Base-by-base conservation (phyloP, 2,113 vertebrate species). In the Anoura caudifer region DNA sequence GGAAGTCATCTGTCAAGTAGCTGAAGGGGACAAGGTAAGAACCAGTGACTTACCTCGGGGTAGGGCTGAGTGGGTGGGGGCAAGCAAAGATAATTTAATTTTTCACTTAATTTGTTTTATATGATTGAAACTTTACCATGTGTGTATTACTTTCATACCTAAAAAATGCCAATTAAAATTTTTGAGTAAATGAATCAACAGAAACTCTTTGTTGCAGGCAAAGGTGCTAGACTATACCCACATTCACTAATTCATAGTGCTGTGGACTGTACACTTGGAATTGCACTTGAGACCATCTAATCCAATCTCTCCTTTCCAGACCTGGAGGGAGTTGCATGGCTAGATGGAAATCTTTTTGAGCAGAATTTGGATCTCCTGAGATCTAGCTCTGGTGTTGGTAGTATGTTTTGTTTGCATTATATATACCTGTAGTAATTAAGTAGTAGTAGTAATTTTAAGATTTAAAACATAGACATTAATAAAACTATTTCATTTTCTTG, bases 1-100 rank as follows among this genome's bases (percentile, higher is more conserved):
- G 63, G 99, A 99, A 59, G 98, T 99, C 82, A 99, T 99, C 97
- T 99, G 99, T 95, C 99, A 99, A 33, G 99, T 99, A 7, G 99
- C 99, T 5, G 99, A 99, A 97, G 99, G 99, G 0, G 98, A 99
- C 80, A 98, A 99, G 99, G 99, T 99, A 80, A 97, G 91, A 77
- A 17, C 20, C 17, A 4, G 28, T 56, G 63, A 79, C 69, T 76
- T 47, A 20, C 7, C 4, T 59, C 0, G 0, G 22, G 38, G 31
- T 1, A 22, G n/a, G 47, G 67, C 38, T 45, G 26, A 54, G 59
- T 1, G 5, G 73, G 2, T 54, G 0, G 47, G 45, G 50, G 4
- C 1, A 15, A 80, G 87, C 73, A 67, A 79, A 31, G n/a, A 26
- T 19, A 24, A 2, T 7, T 93, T 89, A 3, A 4, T 52, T 63